A percentile compares a stretch with the other conserved stretches of the same genome.
These are phyloP conservation scores for Apotomis betuletana DNA, from an alignment of 2,888 invertebrate genomes.

Conservation along the genomic window DNA sequence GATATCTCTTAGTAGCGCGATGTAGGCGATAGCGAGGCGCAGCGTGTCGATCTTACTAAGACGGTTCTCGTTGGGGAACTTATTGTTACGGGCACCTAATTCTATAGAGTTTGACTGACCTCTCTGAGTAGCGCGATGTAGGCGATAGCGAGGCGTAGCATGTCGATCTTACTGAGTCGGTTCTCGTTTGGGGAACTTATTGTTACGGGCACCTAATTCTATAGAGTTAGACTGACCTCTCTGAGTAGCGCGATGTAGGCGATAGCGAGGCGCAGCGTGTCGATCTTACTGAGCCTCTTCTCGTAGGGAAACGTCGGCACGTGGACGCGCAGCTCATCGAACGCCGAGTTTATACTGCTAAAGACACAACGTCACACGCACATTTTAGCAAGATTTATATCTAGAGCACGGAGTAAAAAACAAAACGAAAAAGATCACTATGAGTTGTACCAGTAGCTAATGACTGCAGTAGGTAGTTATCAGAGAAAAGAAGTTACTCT, in stretches of 20 bases:
- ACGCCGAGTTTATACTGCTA: constrained; percentile 99
- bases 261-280: constrained; percentile 97
- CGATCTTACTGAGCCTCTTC: constrained; percentile 98
- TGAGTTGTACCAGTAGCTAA: too few species aligned
- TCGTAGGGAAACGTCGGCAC: constrained; percentile 99
- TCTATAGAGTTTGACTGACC: constrained; percentile 28
- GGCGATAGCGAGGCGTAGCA: too few species aligned
- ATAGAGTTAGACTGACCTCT: constrained; percentile 76
- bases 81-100: too few species aligned
- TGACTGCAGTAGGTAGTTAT: too few species aligned
- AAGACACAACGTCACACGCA: constrained; percentile 77
- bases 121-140: constrained; percentile 87
- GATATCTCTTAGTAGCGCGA: too few species aligned
- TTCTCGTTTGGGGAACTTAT: constrained; percentile 18
- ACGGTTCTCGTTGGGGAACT: too few species aligned
- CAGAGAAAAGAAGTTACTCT: too few species aligned
- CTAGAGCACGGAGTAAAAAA: background rate
- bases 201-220: background rate
- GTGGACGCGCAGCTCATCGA: constrained; percentile 98
- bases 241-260: constrained; percentile 97
- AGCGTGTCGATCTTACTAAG: too few species aligned
- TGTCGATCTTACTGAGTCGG: constrained; percentile 74
- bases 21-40: too few species aligned
- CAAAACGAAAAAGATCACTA: too few species aligned
- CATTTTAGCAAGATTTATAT: constrained; percentile 64